These are phyloP conservation scores for Cromileptes altivelis DNA, from an alignment of 2,113 vertebrate genomes.

Conservation along the genomic window DNA sequence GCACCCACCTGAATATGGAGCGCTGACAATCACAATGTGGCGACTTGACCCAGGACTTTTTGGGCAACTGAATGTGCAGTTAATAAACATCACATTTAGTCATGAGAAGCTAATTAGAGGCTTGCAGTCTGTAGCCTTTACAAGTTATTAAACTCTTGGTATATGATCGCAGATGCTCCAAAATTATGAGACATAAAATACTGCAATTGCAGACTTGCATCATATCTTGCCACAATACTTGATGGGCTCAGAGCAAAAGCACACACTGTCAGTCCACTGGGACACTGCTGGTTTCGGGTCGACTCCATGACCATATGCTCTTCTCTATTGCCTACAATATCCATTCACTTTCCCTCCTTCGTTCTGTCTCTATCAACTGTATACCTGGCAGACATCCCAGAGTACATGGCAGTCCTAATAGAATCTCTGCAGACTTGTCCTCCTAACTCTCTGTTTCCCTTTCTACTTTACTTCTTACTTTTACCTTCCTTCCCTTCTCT, in stretches of 20 bases:
- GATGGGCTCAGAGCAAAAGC: background rate
- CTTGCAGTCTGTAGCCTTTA: background rate
- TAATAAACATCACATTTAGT: background rate
- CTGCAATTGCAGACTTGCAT: background rate
- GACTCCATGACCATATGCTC: conserved; percentile 31
- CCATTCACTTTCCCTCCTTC: conserved; percentile 47
- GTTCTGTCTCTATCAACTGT: conserved; percentile 45
- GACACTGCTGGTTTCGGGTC: conserved; percentile 30
- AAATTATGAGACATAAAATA: conserved; percentile 17
- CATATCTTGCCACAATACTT: background rate
- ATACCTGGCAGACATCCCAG: conserved; percentile 62
- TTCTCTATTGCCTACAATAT: conserved; percentile 28
- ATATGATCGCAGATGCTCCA: conserved; percentile 12
- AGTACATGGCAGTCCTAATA: conserved; percentile 43
- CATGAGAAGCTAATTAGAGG: background rate
- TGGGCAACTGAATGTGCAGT: background rate
- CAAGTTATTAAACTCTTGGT: conserved; percentile 1
- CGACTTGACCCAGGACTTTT: conserved; percentile 27
- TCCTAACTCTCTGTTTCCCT: conserved; percentile 36
- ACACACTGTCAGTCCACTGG: conserved; percentile 7
- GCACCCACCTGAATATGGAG: conserved; percentile 54
- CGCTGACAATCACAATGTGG: conserved; percentile 28
- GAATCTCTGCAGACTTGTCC: conserved; percentile 50
- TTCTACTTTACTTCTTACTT: background rate
- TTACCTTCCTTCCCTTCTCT: conserved; percentile 12